phyloP scores from a whole-genome alignment of 2,113 vertebrate species.

The Propithecus coquereli region DNA sequence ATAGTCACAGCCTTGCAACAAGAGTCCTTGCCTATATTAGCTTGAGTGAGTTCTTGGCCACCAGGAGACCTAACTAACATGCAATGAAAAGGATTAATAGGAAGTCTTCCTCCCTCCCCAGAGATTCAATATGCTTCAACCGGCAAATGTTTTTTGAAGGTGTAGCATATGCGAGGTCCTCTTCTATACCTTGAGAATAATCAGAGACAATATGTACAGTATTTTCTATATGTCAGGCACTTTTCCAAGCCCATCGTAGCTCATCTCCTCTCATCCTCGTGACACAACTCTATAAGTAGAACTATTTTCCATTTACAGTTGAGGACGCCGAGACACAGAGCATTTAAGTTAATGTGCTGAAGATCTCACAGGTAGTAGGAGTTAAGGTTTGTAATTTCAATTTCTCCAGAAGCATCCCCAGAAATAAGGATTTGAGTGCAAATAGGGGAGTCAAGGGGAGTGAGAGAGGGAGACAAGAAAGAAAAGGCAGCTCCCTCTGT shows the following conservation, averaged over 20 bases:
- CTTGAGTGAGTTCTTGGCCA: slow-evolving; percentile 34
- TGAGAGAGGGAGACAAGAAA: not conserved
- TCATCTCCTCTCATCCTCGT: not conserved
- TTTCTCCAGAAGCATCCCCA: not conserved
- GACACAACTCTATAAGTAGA: not conserved
- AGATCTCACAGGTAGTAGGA: not conserved
- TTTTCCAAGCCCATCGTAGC: not conserved
- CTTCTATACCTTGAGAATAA: not conserved
- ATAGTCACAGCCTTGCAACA: not conserved
- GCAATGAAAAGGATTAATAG: not conserved
- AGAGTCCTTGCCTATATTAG: not conserved
- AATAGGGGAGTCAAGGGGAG: not conserved
- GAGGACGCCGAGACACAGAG: not conserved
- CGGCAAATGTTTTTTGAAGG: not conserved
- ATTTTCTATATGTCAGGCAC: not conserved
- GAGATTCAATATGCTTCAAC: not conserved
- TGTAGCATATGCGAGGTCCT: not conserved
- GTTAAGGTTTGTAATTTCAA: not conserved
- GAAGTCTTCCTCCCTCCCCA: not conserved
- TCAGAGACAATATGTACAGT: not conserved
- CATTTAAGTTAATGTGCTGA: not conserved
- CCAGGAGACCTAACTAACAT: not conserved
- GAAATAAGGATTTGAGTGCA: not conserved
- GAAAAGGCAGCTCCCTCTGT: not conserved
- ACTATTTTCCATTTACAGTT: not conserved